Percentiles rank a stretch among this genome's conserved stretches.
These are phyloP conservation scores for Mylabris phalerata DNA, from an alignment of 1,140 invertebrate genomes.

Conservation along the genomic window DNA sequence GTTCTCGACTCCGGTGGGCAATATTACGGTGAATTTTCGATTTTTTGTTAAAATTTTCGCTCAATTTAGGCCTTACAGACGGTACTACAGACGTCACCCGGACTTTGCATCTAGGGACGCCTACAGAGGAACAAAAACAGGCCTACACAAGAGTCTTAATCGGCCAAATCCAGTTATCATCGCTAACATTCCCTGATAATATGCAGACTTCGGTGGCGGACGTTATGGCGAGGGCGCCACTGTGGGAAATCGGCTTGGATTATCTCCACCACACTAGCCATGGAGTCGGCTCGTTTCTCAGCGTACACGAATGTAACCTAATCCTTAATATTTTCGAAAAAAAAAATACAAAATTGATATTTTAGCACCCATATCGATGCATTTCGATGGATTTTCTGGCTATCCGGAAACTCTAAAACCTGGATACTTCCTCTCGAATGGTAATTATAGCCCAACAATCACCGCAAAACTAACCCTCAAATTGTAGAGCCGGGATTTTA, in stretches of 20 bases:
- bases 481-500: conserved; percentile 69
- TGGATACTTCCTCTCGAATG: conserved; percentile 80
- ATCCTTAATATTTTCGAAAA: neutral
- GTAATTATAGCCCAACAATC: conserved; percentile 43
- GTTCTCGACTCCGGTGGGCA: conserved; percentile 69
- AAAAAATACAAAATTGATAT: neutral
- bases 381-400: conserved; percentile 21
- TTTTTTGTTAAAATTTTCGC: too few relatives aligned
- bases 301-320: conserved; percentile 70
- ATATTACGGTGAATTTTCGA: conserved; percentile 49
- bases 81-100: conserved; percentile 92
- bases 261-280: conserved; percentile 85
- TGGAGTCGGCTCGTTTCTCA: conserved; percentile 81
- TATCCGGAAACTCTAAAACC: conserved; percentile 45
- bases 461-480: neutral
- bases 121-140: conserved; percentile 65
- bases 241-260: conserved; percentile 76
- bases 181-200: conserved; percentile 59
- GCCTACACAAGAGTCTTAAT: conserved; percentile 88
- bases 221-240: conserved; percentile 63
- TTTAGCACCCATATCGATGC: conserved; percentile 59
- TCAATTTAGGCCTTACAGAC: conserved; percentile 45
- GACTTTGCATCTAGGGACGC: conserved; percentile 81
- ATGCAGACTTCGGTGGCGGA: conserved; percentile 63
- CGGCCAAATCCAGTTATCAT: conserved; percentile 69